phyloP scores from a whole-genome alignment of 2,888 invertebrate species.

The Acleris laterana region DNA sequence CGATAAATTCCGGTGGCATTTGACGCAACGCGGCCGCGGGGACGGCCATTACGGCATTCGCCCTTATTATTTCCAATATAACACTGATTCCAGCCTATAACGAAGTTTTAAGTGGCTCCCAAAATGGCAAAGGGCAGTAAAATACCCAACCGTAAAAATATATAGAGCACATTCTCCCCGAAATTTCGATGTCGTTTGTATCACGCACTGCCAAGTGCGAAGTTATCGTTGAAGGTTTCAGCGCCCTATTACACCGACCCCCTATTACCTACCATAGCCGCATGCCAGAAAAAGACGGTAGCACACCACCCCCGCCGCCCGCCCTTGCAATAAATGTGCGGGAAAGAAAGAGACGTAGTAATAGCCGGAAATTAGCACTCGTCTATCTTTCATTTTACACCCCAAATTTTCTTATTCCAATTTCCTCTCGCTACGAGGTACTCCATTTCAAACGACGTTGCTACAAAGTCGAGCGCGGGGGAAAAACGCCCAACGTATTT shows the following conservation, averaged over 20 bases:
- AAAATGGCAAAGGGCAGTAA: constrained; percentile 18
- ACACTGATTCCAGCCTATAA: constrained; percentile 13
- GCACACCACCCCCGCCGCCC: constrained; percentile 64
- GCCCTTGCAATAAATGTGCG: constrained; percentile 78
- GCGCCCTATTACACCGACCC: constrained; percentile 44
- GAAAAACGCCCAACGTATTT: constrained; percentile 43
- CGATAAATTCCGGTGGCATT: constrained; percentile 63
- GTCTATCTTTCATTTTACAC: constrained; percentile 91
- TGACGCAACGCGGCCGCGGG: constrained; percentile 61
- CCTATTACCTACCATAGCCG: constrained; percentile 51
- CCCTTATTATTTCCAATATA: constrained; percentile 32
- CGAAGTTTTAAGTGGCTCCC: constrained; percentile 32
- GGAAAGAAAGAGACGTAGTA: constrained; percentile 83
- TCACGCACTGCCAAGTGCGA: constrained; percentile 37
- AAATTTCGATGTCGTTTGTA: constrained; percentile 35
- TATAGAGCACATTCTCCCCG: constrained; percentile 25
- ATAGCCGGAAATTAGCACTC: constrained; percentile 89
- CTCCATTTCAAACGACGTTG: constrained; percentile 63
- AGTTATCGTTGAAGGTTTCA: constrained; percentile 40
- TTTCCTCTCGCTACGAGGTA: constrained; percentile 83
- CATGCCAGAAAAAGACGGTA: constrained; percentile 75
- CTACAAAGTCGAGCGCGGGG: constrained; percentile 41
- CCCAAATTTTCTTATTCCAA: constrained; percentile 91
- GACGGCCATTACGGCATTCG: constrained; percentile 16
- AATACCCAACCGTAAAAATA: constrained; percentile 34